phyloP scores from a whole-genome alignment of 2,888 invertebrate species.

The Thereva unica region DNA sequence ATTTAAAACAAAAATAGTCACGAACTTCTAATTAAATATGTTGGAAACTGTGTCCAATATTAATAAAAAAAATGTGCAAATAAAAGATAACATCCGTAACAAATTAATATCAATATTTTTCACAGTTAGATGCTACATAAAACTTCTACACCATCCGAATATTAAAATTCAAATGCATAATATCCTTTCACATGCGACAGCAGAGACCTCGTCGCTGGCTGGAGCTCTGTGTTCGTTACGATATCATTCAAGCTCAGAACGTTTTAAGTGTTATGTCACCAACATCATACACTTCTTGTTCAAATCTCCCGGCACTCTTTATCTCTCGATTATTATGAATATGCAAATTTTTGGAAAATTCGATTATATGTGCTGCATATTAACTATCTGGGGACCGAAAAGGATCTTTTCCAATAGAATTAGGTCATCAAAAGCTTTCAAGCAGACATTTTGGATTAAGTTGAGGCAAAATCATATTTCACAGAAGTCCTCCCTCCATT shows the following conservation, averaged over 20 bases:
- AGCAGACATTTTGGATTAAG: slow-evolving; percentile 29
- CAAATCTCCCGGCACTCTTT: slow-evolving; percentile 28
- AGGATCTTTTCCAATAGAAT: slow-evolving; percentile 31
- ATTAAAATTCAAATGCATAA: slow-evolving; percentile 31
- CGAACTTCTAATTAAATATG: no score
- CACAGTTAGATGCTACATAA: no score
- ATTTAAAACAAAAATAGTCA: no score
- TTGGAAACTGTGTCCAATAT: no score
- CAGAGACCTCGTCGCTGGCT: slow-evolving; percentile 1
- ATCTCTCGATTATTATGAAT: slow-evolving; percentile 22
- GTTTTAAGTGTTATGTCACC: slow-evolving; percentile 16
- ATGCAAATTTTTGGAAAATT: slow-evolving; percentile 35
- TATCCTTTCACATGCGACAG: background rate
- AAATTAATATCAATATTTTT: no score
- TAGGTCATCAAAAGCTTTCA: slow-evolving; percentile 33
- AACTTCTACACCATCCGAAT: background rate
- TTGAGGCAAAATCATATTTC: slow-evolving; percentile 22
- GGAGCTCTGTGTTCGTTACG: background rate
- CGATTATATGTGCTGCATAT: slow-evolving; percentile 34
- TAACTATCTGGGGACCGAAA: slow-evolving; percentile 22
- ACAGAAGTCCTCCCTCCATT: background rate
- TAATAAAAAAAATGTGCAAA: no score
- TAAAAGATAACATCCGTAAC: no score
- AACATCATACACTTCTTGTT: slow-evolving; percentile 8
- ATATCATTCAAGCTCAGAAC: slow-evolving; percentile 27